Percentiles rank a stretch among this genome's conserved stretches.
Conservation (phyloP, 2,888 invertebrate genomes). For the Steinernema hermaphroditum region DNA sequence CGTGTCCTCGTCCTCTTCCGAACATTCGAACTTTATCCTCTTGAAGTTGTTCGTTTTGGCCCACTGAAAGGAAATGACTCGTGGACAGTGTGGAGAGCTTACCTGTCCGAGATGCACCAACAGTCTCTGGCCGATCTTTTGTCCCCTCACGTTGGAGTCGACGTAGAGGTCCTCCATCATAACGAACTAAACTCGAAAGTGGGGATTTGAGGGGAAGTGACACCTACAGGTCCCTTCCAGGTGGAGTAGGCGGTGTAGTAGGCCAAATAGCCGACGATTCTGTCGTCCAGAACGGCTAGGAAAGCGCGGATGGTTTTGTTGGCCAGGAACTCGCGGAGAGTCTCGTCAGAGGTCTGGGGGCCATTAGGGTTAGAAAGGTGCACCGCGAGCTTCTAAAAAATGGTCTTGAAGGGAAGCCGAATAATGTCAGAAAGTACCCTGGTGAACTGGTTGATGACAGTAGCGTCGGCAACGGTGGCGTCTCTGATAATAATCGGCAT, state of each 20-base stretch:
- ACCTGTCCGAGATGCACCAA: not conserved
- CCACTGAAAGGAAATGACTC: not conserved
- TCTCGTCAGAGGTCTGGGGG: not conserved
- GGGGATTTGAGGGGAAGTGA: no score
- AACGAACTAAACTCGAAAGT: conserved; percentile 14
- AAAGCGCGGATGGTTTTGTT: conserved; percentile 2
- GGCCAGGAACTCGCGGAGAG: not conserved
- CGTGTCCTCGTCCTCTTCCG: not conserved
- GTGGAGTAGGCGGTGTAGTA: conserved; percentile 25
- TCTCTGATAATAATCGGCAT: conserved; percentile 15
- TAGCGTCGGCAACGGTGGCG: not conserved
- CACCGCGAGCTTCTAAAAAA: not conserved
- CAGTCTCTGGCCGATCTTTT: conserved; percentile 2
- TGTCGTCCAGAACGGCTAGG: not conserved
- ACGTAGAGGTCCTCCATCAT: conserved; percentile 26
- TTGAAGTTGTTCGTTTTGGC: not conserved
- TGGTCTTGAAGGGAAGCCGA: no score
- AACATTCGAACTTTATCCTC: conserved; percentile 16
- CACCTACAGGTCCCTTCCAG: conserved; percentile 17
- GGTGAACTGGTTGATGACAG: not conserved
- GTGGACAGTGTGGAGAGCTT: not conserved
- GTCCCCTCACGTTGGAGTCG: not conserved
- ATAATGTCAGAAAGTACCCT: not conserved
- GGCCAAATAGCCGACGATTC: not conserved
- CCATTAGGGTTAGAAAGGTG: not conserved